Evolutionary conservation across 2,113 vertebrate genomes (phyloP).

Genomic region (Platysternon megacephalum): DNA sequence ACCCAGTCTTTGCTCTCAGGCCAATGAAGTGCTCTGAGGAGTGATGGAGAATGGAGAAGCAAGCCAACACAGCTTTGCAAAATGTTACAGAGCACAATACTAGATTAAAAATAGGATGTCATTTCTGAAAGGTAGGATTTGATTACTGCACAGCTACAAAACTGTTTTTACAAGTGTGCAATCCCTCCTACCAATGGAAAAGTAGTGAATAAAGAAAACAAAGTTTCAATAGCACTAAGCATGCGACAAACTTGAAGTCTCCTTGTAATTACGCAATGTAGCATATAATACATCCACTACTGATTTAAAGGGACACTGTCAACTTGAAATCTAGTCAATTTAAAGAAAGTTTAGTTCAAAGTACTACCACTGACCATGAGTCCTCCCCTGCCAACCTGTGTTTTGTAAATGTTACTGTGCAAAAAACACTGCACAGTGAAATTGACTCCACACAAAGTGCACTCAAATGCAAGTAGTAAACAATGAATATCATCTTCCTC

Average conservation of each 20-base stretch:
- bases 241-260: slow-evolving; percentile 18
- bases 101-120: slow-evolving; percentile 11
- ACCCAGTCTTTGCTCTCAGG: not conserved
- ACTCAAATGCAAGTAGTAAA: not conserved
- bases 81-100: not conserved
- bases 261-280: not conserved
- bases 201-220: not conserved
- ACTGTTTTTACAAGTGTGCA: not conserved
- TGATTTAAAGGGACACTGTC: not conserved
- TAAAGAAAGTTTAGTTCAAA: not conserved
- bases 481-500: not conserved
- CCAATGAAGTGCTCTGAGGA: not conserved
- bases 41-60: not conserved
- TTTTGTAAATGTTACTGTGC: not conserved
- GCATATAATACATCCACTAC: not conserved
- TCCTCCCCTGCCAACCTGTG: not conserved
- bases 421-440: not conserved
- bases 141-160: not conserved
- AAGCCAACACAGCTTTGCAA: not conserved
- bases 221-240: not conserved
- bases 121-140: slow-evolving; percentile 9
- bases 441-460: not conserved
- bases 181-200: slow-evolving; percentile 21
- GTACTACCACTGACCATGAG: not conserved
- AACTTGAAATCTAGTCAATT: not conserved